Evolutionary conservation across 2,797 vertebrate species (phyloP).

Genomic region (Microctenopoma stevenorrisi): DNA sequence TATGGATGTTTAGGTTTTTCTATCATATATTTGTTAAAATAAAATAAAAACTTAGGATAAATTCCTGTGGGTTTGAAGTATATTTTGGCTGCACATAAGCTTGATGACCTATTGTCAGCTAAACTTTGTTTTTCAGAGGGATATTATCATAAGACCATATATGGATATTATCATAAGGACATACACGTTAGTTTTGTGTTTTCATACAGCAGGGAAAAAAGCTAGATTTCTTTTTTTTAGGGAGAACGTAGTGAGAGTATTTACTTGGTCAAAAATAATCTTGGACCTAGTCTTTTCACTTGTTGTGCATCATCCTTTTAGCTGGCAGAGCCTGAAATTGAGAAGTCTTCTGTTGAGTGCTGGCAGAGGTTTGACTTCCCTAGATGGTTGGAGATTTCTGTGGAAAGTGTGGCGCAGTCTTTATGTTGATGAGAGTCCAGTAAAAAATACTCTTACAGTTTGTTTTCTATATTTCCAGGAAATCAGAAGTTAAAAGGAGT

Average conservation of each 20-base stretch:
- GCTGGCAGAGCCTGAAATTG: neutral
- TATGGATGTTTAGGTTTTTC: neutral
- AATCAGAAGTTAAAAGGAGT: neutral
- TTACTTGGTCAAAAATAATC: neutral
- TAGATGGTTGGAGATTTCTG: neutral
- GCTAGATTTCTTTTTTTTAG: neutral
- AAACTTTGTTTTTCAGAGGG: neutral
- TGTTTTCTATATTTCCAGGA: constrained; percentile 11
- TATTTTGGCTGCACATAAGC: constrained; percentile 1
- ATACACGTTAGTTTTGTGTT: neutral
- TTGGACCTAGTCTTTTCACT: neutral
- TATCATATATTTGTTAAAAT: neutral
- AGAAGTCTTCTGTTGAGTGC: neutral
- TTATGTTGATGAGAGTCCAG: constrained; percentile 1
- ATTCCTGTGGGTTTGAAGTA: constrained; percentile 1
- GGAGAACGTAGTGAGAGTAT: neutral
- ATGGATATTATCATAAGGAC: neutral
- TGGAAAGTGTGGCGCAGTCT: constrained; percentile 1
- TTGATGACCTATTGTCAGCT: neutral
- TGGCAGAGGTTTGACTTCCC: neutral
- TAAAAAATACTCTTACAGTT: neutral
- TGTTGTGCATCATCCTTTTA: neutral
- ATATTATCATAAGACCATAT: neutral
- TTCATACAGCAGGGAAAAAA: neutral
- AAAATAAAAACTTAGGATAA: neutral